Base-by-base conservation (phyloP, 1,140 invertebrate species). In the Trinorchestia longiramus region DNA sequence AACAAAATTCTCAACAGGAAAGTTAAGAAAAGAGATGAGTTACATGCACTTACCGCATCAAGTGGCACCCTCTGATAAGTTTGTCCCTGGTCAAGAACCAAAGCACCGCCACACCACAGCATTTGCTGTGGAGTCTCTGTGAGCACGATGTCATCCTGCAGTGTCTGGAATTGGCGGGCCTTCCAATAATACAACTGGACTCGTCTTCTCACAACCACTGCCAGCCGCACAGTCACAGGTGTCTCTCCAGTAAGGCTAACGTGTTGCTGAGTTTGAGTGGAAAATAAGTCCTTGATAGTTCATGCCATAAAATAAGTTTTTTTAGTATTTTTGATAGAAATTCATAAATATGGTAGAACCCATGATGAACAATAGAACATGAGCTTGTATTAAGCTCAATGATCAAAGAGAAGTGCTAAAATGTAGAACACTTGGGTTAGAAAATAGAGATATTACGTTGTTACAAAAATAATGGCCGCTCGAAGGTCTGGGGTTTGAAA, bases 121-220 rank as follows among this genome's bases (percentile, higher is more conserved):
- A 99, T 97, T 43, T 98, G 98, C 97, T 98, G 98, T 42, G 99
- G 99, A 90, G 98, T 98, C 97, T 99, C 99, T 91, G 98, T 98
- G 47, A 99, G 97, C 57, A 98, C 98, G 44, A 99, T 98, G 97
- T 98, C 98, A 97, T 98, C 97, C 97, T 98, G 97, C 92, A 99
- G 98, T 95, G 98, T 98, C 95, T 98, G 98, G 97, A 99, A 99
- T 96, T 98, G 98, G 97, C 98, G 98, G 97, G 98, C 98, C 97
- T 99, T 99, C 98, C 99, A 99, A 97, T 98, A 99, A 97, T 98
- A 99, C 8, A 99, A 97, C 97, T 99, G 98, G 23, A 99, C 97
- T 97, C 98, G 98, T 97, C 98, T 98, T 97, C 98, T 98, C 0
- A 99, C 99, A 57, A 98, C 99, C 42, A 99, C 99, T 97, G 99